These are phyloP conservation scores for Syrphus vitripennis DNA, from an alignment of 2,888 invertebrate genomes.

Conservation along the genomic window DNA sequence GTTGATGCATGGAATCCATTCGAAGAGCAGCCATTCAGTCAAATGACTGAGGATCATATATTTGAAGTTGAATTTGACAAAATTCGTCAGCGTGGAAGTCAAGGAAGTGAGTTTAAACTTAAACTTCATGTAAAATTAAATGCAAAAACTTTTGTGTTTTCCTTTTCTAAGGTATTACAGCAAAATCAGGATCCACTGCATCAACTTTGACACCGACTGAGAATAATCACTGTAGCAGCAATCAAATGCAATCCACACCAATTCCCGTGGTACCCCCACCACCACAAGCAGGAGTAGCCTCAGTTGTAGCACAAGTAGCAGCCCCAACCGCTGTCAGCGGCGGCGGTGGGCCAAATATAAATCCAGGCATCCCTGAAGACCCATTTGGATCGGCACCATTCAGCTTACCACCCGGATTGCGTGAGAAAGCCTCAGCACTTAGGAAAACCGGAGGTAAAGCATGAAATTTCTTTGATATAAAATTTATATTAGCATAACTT, in stretches of 20 bases:
- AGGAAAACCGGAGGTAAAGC: slow-evolving; percentile 82
- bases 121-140: neutral
- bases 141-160: neutral
- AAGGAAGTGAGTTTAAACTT: slow-evolving; percentile 85
- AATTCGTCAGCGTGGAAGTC: slow-evolving; percentile 87
- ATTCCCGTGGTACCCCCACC: slow-evolving; percentile 55
- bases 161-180: slow-evolving; percentile 77
- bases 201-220: slow-evolving; percentile 80
- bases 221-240: slow-evolving; percentile 72
- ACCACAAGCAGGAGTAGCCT: slow-evolving; percentile 3
- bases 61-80: slow-evolving; percentile 93
- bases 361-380: slow-evolving; percentile 83
- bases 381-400: slow-evolving; percentile 93
- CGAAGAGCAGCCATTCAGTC: slow-evolving; percentile 88
- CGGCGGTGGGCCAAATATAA: slow-evolving; percentile 25
- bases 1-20: slow-evolving; percentile 92
- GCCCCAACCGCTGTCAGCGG: slow-evolving; percentile 44
- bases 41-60: slow-evolving; percentile 90
- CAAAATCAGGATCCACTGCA: slow-evolving; percentile 80
- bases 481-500: slow-evolving; percentile 67
- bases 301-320: slow-evolving; percentile 31
- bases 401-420: slow-evolving; percentile 84
- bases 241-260: slow-evolving; percentile 58
- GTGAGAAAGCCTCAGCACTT: slow-evolving; percentile 80
- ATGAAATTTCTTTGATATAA: slow-evolving; percentile 76